These are phyloP conservation scores for Pseudachorutes palmiensis DNA, from an alignment of 1,140 invertebrate genomes.

Conservation along the genomic window DNA sequence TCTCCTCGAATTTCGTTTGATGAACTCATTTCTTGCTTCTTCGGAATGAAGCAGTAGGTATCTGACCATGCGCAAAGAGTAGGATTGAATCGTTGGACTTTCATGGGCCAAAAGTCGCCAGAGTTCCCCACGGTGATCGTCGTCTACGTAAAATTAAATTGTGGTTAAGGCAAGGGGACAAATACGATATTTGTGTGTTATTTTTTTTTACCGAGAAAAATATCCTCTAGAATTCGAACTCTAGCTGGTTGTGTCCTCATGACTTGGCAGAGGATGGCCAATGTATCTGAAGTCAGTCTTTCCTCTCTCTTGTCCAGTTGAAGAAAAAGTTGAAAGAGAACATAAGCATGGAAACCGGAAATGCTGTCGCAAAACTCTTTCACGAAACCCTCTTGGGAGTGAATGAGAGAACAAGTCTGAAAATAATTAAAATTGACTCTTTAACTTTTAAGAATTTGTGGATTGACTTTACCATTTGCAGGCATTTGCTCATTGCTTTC, in stretches of 20 bases:
- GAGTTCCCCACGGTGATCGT: not conserved
- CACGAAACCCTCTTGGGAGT: conserved; percentile 59
- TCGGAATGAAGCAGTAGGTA: not conserved
- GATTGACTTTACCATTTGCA: conserved; percentile 26
- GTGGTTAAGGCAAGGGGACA: not conserved
- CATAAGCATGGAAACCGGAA: conserved; percentile 54
- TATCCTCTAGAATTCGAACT: conserved; percentile 60
- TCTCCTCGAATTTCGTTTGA: not conserved
- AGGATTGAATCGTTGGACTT: not conserved
- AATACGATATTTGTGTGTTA: not conserved
- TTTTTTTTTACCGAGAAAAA: conserved; percentile 48
- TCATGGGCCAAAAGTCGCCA: not conserved
- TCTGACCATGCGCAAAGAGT: not conserved
- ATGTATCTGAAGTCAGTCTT: conserved; percentile 54
- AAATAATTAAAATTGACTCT: conserved; percentile 39
- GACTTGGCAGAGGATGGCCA: conserved; percentile 65
- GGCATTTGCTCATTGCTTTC: conserved; percentile 26
- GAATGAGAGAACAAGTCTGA: conserved; percentile 61
- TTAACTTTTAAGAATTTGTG: not conserved
- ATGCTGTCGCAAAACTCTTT: conserved; percentile 68
- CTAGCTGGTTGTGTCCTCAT: conserved; percentile 64
- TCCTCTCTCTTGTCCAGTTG: conserved; percentile 52
- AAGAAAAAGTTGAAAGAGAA: conserved; percentile 45
- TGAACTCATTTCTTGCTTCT: not conserved
- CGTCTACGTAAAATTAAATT: not conserved